Evolutionary conservation across 1,140 invertebrate genomes (phyloP).

Genomic region (Halictus rubicundus): DNA sequence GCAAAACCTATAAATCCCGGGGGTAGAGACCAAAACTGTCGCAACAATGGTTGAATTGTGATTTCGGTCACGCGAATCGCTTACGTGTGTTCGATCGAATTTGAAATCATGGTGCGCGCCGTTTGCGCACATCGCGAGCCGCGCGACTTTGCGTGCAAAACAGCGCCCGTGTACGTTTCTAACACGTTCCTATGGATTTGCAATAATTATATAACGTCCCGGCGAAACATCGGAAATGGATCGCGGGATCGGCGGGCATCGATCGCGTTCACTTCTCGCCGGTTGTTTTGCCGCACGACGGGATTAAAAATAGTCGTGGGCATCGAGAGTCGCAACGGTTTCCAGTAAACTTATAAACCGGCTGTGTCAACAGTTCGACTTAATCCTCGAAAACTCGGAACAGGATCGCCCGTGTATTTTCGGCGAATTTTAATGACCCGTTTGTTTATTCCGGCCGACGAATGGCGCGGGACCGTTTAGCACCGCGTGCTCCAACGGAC

Average conservation of each 20-base stretch:
- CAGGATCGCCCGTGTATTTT: constrained; percentile 48
- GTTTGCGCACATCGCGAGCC: not conserved
- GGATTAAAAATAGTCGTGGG: not conserved
- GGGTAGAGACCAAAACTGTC: constrained; percentile 14
- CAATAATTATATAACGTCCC: constrained; percentile 30
- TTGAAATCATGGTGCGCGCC: constrained; percentile 27
- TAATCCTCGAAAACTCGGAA: constrained; percentile 37
- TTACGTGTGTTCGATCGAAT: constrained; percentile 27
- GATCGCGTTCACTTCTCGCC: not conserved
- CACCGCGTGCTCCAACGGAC: constrained; percentile 25
- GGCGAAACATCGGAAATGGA: not conserved
- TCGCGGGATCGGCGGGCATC: not conserved
- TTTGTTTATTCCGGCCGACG: constrained; percentile 45
- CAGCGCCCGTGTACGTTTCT: constrained; percentile 7
- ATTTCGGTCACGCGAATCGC: constrained; percentile 22
- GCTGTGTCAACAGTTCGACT: constrained; percentile 21
- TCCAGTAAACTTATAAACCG: not conserved
- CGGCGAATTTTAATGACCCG: constrained; percentile 53
- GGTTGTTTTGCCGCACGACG: not conserved
- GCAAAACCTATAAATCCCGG: too few relatives aligned
- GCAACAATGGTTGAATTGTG: not conserved
- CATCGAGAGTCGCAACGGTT: not conserved
- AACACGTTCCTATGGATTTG: constrained; percentile 13
- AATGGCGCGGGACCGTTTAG: constrained; percentile 43
- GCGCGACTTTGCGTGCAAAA: constrained; percentile 15